Evolutionary conservation across 53 echinoderm and acorn worm genomes (phyloP).

Genomic region (Echinarachnius parma): DNA sequence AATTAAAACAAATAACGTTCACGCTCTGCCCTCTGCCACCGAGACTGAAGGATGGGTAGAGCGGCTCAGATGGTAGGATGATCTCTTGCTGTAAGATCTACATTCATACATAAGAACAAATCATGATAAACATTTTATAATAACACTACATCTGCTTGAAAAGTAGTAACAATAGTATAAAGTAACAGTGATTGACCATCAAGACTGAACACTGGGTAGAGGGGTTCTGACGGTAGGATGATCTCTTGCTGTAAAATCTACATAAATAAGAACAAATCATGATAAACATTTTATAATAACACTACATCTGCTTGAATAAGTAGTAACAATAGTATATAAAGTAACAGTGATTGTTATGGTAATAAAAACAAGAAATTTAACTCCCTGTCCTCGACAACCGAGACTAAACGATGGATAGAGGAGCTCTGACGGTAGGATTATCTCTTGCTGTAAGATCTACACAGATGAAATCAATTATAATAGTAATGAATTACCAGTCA

Average conservation of each 20-base stretch:
- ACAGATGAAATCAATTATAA: too few species aligned
- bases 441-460: conserved; percentile 52
- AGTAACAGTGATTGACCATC: too few species aligned
- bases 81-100: conserved; percentile 62
- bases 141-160: too few species aligned
- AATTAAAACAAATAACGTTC: too few species aligned
- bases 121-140: background rate
- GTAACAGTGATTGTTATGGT: too few species aligned
- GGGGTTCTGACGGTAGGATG: conserved; percentile 50
- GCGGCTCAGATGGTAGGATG: conserved; percentile 55
- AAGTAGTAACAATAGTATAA: too few species aligned
- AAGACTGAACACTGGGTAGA: conserved; percentile 73
- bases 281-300: background rate
- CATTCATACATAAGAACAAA: background rate
- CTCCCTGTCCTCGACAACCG: too few species aligned
- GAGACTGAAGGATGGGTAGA: conserved; percentile 83
- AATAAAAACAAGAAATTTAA: too few species aligned
- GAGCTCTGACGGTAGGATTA: conserved; percentile 52
- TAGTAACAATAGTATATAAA: too few species aligned
- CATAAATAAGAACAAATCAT: too few species aligned
- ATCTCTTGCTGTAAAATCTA: conserved; percentile 56
- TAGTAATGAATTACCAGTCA: too few species aligned
- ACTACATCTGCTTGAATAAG: too few species aligned
- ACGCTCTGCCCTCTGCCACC: conserved; percentile 70
- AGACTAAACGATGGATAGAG: conserved; percentile 73